These are phyloP conservation scores for Neoascia interrupta DNA, from an alignment of 2,888 invertebrate species.

Conservation along the genomic window DNA sequence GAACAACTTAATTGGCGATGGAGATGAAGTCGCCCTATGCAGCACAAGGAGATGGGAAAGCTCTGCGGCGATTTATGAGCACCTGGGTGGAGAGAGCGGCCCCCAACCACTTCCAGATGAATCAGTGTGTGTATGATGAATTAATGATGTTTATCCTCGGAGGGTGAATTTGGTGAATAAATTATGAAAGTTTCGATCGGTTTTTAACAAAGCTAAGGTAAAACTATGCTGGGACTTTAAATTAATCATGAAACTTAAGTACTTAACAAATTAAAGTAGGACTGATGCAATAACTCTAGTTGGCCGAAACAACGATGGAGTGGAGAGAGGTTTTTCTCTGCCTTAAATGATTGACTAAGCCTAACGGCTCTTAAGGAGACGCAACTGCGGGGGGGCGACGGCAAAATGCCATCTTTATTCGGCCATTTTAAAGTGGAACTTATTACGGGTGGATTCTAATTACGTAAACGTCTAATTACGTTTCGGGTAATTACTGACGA, in stretches of 20 bases:
- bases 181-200: slow-evolving; percentile 60
- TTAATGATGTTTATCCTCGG: slow-evolving; percentile 63
- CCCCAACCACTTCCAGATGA: slow-evolving; percentile 13
- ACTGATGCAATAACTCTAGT: slow-evolving; percentile 18
- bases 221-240: slow-evolving; percentile 38
- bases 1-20: slow-evolving; percentile 66
- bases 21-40: slow-evolving; percentile 13
- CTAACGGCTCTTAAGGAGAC: no score
- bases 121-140: slow-evolving; percentile 58
- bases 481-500: slow-evolving; percentile 30
- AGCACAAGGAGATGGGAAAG: not conserved
- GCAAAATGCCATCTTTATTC: slow-evolving; percentile 39
- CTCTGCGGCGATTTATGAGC: slow-evolving; percentile 47
- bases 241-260: slow-evolving; percentile 63
- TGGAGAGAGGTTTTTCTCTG: no score
- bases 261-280: slow-evolving; percentile 52
- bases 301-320: no score
- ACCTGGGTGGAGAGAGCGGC: slow-evolving; percentile 1
- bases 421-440: slow-evolving; percentile 8
- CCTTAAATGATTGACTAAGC: no score
- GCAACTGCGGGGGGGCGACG: no score
- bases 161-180: slow-evolving; percentile 53
- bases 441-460: slow-evolving; percentile 39
- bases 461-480: slow-evolving; percentile 48
- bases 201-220: slow-evolving; percentile 10